Conservation (phyloP, 92 coral and sea anemone species). For the Chrysogorgia sp. region DNA sequence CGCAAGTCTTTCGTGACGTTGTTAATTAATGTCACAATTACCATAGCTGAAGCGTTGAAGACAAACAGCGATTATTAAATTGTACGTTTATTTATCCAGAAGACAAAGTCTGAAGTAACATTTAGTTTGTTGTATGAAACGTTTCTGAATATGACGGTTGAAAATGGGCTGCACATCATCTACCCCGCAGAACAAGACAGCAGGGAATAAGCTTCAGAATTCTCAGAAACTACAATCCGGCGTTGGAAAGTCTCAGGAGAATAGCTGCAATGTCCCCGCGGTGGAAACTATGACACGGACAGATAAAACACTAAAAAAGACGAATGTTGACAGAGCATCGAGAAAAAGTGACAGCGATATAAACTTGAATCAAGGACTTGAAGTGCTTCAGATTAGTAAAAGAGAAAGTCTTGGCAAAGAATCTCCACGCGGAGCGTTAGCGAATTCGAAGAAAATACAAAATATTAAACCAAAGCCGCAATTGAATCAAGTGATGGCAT, state of each 20-base stretch:
- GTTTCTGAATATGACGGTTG: slow-evolving; percentile 16
- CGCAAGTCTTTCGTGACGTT: slow-evolving; percentile 26
- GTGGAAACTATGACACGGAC: background rate
- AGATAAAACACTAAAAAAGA: background rate
- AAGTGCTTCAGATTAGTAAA: background rate
- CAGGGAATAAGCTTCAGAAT: background rate
- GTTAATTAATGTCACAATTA: slow-evolving; percentile 20
- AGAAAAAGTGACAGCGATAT: background rate
- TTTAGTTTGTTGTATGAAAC: background rate
- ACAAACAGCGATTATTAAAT: slow-evolving; percentile 25
- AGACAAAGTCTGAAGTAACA: background rate
- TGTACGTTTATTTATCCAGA: slow-evolving; percentile 4
- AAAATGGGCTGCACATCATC: slow-evolving; percentile 30
- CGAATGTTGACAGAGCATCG: background rate
- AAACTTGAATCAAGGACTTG: background rate
- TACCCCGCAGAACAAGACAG: background rate
- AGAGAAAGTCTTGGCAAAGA: background rate
- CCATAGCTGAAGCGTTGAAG: background rate
- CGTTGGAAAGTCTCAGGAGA: background rate
- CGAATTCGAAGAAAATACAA: background rate
- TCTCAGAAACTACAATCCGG: background rate
- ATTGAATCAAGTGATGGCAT: slow-evolving; percentile 31
- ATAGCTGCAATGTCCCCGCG: background rate
- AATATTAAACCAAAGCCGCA: slow-evolving; percentile 4
- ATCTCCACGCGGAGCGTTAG: too few species aligned